Evolutionary conservation across 2,888 invertebrate genomes (phyloP).

Genomic region (Eristalis intricaria): DNA sequence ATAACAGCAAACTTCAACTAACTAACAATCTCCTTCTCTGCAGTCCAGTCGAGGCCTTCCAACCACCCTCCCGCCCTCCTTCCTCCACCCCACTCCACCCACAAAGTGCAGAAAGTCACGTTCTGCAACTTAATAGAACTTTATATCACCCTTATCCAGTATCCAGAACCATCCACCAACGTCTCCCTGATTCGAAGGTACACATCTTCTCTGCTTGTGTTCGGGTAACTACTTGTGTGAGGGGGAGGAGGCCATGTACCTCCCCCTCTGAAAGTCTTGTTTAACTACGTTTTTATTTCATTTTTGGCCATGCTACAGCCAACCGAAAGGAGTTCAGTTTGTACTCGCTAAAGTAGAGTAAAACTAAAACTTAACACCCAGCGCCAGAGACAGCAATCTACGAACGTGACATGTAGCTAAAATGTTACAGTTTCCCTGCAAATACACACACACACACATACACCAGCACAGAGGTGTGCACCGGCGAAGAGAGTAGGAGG

Average conservation of each 20-base stretch:
- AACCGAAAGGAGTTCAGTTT: constrained; percentile 21
- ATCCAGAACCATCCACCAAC: constrained; percentile 6
- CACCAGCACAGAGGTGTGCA: not conserved
- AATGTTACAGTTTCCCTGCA: constrained; percentile 46
- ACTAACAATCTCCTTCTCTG: constrained; percentile 27
- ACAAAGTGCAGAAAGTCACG: constrained; percentile 52
- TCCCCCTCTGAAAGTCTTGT: constrained; percentile 28
- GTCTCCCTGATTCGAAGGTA: not conserved
- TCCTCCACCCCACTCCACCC: not conserved
- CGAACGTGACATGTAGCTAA: constrained; percentile 64
- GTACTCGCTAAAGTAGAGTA: constrained; percentile 25
- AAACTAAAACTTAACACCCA: constrained; percentile 65
- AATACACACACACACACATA: not conserved
- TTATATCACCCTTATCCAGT: constrained; percentile 26
- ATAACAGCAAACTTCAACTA: constrained; percentile 55
- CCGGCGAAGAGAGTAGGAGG: not conserved
- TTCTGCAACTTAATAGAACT: constrained; percentile 42
- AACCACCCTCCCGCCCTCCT: not conserved
- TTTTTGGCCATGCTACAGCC: not conserved
- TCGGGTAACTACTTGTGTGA: not conserved
- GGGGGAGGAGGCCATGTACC: not conserved
- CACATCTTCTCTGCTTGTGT: not conserved
- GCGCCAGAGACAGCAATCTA: constrained; percentile 39
- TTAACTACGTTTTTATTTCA: constrained; percentile 51
- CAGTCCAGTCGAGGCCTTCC: not conserved